Evolutionary conservation across 2,888 invertebrate species (phyloP).

Genomic region (Artemia sp.): DNA sequence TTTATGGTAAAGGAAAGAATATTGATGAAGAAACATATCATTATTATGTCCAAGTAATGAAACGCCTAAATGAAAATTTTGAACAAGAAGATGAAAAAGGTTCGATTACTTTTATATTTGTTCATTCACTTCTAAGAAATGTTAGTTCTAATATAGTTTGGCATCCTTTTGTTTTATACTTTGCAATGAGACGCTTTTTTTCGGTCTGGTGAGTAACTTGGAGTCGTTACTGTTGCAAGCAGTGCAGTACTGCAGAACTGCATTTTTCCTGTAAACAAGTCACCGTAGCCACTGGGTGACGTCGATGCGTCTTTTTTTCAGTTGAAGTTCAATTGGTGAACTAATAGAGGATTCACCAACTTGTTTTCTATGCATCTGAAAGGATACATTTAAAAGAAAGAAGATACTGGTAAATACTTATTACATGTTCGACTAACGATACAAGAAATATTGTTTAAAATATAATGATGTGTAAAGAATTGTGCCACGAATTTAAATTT

Average conservation of each 20-base stretch:
- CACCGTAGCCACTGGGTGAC: not conserved
- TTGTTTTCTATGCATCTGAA: no score
- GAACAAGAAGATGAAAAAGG: slow-evolving; percentile 50
- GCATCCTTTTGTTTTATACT: slow-evolving; percentile 22
- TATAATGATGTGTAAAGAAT: no score
- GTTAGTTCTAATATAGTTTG: slow-evolving; percentile 21
- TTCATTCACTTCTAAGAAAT: no score
- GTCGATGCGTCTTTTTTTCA: no score
- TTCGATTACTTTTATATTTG: slow-evolving; percentile 28
- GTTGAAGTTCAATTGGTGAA: no score
- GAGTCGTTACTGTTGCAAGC: not conserved
- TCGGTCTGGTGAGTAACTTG: not conserved
- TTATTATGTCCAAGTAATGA: slow-evolving; percentile 57
- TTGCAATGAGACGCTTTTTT: not conserved
- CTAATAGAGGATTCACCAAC: no score
- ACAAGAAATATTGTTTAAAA: no score
- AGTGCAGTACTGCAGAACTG: not conserved
- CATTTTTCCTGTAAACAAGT: not conserved
- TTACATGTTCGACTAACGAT: no score
- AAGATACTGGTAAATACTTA: no score
- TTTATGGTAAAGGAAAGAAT: slow-evolving; percentile 49
- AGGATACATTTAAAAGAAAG: no score
- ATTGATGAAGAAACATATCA: slow-evolving; percentile 54
- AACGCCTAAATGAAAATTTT: slow-evolving; percentile 45
- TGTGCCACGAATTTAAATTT: no score